Base-by-base conservation (phyloP, 2,113 vertebrate genomes). In the Neomonachus schauinslandi region DNA sequence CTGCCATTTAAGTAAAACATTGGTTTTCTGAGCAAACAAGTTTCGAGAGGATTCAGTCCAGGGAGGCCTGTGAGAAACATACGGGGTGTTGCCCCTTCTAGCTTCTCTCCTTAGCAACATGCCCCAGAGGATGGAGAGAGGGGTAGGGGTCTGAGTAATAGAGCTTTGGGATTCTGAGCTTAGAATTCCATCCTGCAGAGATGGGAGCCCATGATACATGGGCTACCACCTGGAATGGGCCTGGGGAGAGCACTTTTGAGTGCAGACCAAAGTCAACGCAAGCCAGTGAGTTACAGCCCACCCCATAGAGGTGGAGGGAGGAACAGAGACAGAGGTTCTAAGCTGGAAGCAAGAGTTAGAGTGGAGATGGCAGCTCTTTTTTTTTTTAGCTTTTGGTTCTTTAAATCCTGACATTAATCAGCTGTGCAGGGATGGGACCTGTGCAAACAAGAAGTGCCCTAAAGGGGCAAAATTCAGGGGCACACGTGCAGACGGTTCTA, bases 1-100 rank as follows among this genome's bases (percentile, higher is more conserved):
- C 31, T 39, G 59, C 42, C n/a, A 55, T 71, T 90, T 93, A 82
- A 87, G 67, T 82, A 74, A 92, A 76, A 81, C 8, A 46, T 19
- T 10, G 28, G 65, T n/a, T 61, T 90, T 63, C 74, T 36, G 85
- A 81, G 51, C 65, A 33, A 57, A 71, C 33, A 26, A 69, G 33
- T 11, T 42, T 57, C 59, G 8, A 33, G 85, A 36, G 24, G 65
- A 72, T 19, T 59, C 21, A n/a, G 67, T 33, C 14, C 10, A 16
- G 69, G 39, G 51, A 59, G n/a, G 13, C 42, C 14, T 28, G 11
- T 16, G 6, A 84, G 53, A 61, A 42, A 33, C 2, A 63, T 7
- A 11, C 4, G 0, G 33, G 3, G 26, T 13, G 2, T 2, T 4
- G 31, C 49, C 80, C 46, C 16, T 36, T 49, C 53, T 1, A 28